These are phyloP conservation scores for Aspidiotus rigidus DNA, from an alignment of 2,888 invertebrate genomes.

Conservation along the genomic window DNA sequence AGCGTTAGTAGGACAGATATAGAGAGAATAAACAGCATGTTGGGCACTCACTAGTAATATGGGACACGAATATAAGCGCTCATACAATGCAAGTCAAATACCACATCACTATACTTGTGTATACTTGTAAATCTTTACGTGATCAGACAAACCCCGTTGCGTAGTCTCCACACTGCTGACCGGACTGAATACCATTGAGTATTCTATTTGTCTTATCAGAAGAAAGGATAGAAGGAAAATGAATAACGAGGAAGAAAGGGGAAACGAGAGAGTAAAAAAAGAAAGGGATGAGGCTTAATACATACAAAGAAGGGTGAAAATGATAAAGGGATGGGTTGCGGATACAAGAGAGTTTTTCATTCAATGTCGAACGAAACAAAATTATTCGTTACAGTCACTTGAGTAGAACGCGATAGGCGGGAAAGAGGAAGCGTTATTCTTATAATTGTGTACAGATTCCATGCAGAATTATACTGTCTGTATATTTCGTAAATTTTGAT, in stretches of 20 bases:
- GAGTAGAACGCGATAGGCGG: no score
- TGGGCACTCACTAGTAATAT: not conserved
- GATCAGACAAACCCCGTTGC: not conserved
- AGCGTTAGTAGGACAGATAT: slow-evolving; percentile 10
- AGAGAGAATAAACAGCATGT: not conserved
- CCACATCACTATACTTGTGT: no score
- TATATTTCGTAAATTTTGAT: no score
- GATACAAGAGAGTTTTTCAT: no score
- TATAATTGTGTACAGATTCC: no score
- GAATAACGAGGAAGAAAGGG: not conserved
- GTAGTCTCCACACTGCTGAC: not conserved
- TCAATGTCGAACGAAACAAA: no score
- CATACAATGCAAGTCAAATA: not conserved
- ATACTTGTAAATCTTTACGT: not conserved
- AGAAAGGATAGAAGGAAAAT: not conserved
- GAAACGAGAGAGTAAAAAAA: not conserved
- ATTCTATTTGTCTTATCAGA: not conserved
- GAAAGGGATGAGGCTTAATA: not conserved
- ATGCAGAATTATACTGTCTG: no score
- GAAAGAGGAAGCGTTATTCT: no score
- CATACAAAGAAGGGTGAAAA: no score
- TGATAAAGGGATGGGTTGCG: no score
- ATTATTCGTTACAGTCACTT: no score
- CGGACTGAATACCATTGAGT: not conserved
- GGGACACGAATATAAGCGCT: not conserved